Base-by-base conservation (phyloP, 2,797 vertebrate genomes). In the Spinibarbus caldwelli region DNA sequence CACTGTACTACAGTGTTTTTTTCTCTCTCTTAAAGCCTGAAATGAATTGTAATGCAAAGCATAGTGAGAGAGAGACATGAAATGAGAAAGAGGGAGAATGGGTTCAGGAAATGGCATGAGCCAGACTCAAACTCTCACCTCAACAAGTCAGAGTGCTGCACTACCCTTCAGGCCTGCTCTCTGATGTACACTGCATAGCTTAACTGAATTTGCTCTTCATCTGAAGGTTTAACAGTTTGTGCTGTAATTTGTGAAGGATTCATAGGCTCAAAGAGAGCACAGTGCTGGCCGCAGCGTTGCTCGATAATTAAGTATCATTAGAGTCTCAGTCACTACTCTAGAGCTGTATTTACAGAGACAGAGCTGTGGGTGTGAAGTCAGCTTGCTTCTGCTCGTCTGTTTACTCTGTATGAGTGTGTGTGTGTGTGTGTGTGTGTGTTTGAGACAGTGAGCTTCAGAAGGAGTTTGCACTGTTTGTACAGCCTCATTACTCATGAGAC, bases 281-380 rank as follows among this genome's bases (percentile, higher is more conserved):
- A 57, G 67, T 17, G 45, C 23, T 15, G 47, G 85, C 71, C 45
- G 6, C 23, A 26, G 77, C 23, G 52, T 84, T 87, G 49, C 72
- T 80, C 79, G 78, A 82, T 87, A 76, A 90, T 90, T 90, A 86
- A 85, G 84, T 49, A 47, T 85, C 86, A 84, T 89, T 83, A 84
- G 49, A 68, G 34, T 90, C 75, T 80, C 52, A 73, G 87, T 83
- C 59, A 62, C 77, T 70, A 80, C 62, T 86, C 75, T 83, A 72
- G 67, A 87, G 85, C 80, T 83, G 68, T 82, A 87, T 90, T 89
- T 80, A 83, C 62, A 72, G 54, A 78, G 81, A 83, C 79, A 86
- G 82, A 64, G 15, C 15, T 52, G 62, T 68, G 29, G 59, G 78
- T 78, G 68, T 54, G 19, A 79, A 73, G 80, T 71, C 64, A 72